Evolutionary conservation across 2,888 invertebrate genomes (phyloP), one percentile per base, ranked within the genome.

Genomic region (Melangyna quadrimaculata): DNA sequence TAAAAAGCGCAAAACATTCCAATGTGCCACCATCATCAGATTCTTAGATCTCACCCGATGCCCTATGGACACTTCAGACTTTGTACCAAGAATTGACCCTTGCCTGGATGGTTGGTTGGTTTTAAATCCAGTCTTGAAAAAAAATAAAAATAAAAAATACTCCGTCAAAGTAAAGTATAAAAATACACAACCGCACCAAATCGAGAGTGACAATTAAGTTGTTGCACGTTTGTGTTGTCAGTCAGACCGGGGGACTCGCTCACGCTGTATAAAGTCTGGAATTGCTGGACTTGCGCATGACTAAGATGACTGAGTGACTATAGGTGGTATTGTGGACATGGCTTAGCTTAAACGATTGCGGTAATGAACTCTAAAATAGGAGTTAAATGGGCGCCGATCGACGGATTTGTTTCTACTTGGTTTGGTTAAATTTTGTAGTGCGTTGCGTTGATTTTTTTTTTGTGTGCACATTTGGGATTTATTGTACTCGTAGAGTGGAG

Each of bases 181-280:
- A 19, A 7, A 48, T 37, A 78, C 71, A 72, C 71, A 84, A 80
- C 84, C 84, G 72, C 84, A 84, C 84, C 78, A 87, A 87, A 84
- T 87, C 79, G 72, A 80, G 79, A 84, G 84, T 84, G 84, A 84
- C 84, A 84, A 84, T 84, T 84, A 84, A 84, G 84, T 84, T 84
- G 84, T 84, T 79, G 79, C 72, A 27, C 79, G 72, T 77, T 79
- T 75, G 84, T 84, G n/a, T 75, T 75, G 79, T 61, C 51, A 57
- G 22, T 22, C 22, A n/a, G 14, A 29, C 40, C 1, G 22, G 12
- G 24, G 19, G 12, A 22, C 37, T 22, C 17, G n/a, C n/a, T n/a
- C n/a, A n/a, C n/a, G n/a, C n/a, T n/a, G n/a, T n/a, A n/a, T n/a
- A 40, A 40, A 40, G 40, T 40, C n/a, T 55, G 17, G 45, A 72